Evolutionary conservation across 2,888 invertebrate species (phyloP).

Genomic region (Steinernema carpocapsae): DNA sequence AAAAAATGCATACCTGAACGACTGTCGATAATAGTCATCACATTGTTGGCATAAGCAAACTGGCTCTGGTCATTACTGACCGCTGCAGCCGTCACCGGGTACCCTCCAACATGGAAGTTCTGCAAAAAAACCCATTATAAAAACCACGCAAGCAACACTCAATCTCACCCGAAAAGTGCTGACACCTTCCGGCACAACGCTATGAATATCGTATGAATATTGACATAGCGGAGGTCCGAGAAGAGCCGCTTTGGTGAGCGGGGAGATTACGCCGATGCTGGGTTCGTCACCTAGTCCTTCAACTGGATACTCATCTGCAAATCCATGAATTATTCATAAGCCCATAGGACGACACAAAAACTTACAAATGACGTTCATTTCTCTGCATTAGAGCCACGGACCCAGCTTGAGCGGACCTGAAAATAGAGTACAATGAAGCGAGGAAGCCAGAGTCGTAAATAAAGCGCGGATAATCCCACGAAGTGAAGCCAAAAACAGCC

Average conservation of each 20-base stretch:
- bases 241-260: not conserved
- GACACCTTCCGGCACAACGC: conserved; percentile 11
- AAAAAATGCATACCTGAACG: not conserved
- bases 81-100: not conserved
- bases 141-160: no score
- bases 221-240: conserved; percentile 21
- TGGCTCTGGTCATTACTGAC: conserved; percentile 21
- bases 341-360: not conserved
- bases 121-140: no score
- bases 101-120: not conserved
- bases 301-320: conserved; percentile 1
- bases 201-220: conserved; percentile 24
- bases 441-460: not conserved
- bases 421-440: not conserved
- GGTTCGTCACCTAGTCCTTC: conserved; percentile 4
- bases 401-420: conserved; percentile 5
- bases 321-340: not conserved
- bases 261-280: not conserved
- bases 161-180: conserved; percentile 16
- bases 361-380: conserved; percentile 1
- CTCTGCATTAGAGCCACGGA: not conserved
- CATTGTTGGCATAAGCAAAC: conserved; percentile 18
- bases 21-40: conserved; percentile 30
- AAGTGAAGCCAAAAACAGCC: not conserved
- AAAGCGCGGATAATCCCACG: not conserved